Conservation (phyloP, 2,888 invertebrate genomes). For the Lasiommata megera region DNA sequence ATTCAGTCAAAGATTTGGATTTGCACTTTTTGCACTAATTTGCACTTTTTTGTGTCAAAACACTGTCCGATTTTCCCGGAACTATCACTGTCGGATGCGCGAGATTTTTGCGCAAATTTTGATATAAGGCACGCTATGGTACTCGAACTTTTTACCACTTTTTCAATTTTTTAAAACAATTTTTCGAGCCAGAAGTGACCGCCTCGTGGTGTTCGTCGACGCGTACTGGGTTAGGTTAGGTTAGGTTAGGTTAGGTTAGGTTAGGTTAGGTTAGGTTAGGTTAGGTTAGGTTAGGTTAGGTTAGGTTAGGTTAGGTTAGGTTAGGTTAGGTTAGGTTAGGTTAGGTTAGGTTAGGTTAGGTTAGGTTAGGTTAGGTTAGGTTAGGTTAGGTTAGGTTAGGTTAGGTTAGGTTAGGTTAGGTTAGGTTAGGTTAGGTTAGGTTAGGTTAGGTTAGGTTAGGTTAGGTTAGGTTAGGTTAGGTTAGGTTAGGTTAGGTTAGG, state of each 20-base stretch:
- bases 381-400: conserved; percentile 33
- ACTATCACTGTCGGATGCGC: no score
- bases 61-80: no score
- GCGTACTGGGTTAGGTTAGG: conserved; percentile 35
- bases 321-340: conserved; percentile 33
- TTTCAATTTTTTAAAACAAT: no score
- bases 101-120: no score
- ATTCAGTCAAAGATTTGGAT: no score
- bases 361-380: conserved; percentile 27
- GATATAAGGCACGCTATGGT: no score
- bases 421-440: conserved; percentile 32
- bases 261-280: conserved; percentile 34
- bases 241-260: conserved; percentile 35
- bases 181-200: no score
- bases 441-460: conserved; percentile 33
- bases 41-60: no score
- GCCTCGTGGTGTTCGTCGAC: no score
- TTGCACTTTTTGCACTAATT: no score
- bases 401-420: conserved; percentile 27
- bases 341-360: conserved; percentile 26
- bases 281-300: conserved; percentile 33
- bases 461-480: conserved; percentile 33
- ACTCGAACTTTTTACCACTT: no score
- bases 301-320: conserved; percentile 33
- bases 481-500: conserved; percentile 30